Evolutionary conservation across 2,888 invertebrate genomes (phyloP).

Genomic region (Agrilus biguttatus): DNA sequence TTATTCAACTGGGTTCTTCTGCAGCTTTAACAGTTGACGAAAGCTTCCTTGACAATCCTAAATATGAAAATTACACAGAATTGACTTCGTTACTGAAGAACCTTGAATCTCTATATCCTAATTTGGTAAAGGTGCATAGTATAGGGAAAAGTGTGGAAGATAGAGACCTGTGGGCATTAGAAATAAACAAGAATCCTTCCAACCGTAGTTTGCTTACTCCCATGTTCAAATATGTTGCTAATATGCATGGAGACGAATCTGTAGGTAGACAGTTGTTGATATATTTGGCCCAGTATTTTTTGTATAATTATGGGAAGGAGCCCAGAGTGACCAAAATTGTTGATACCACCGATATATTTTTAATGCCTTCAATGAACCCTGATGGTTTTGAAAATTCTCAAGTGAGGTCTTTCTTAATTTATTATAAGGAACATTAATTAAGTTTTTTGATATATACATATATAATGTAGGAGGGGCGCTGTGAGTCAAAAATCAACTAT

Average conservation of each 20-base stretch:
- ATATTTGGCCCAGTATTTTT: conserved; percentile 69
- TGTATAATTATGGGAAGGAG: conserved; percentile 57
- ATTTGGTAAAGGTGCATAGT: conserved; percentile 52
- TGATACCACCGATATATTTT: conserved; percentile 77
- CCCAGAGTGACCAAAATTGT: conserved; percentile 61
- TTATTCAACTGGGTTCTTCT: conserved; percentile 35
- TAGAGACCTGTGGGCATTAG: conserved; percentile 66
- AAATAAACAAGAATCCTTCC: conserved; percentile 43
- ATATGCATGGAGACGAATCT: conserved; percentile 94
- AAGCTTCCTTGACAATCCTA: conserved; percentile 40
- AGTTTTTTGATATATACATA: not conserved
- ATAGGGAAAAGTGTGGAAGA: conserved; percentile 77
- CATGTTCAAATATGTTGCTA: conserved; percentile 87
- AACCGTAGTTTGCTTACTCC: conserved; percentile 52
- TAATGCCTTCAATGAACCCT: conserved; percentile 97
- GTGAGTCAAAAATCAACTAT: conserved; percentile 51
- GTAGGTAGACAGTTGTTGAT: conserved; percentile 75
- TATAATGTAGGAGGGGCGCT: conserved; percentile 58
- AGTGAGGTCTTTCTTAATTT: conserved; percentile 34
- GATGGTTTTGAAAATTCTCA: conserved; percentile 81
- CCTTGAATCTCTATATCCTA: conserved; percentile 50
- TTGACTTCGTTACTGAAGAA: conserved; percentile 48
- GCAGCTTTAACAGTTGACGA: conserved; percentile 32
- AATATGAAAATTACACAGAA: conserved; percentile 59
- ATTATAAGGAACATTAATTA: not conserved